phyloP scores from a whole-genome alignment of 1,140 invertebrate species.

The Drosophila bifasciata region DNA sequence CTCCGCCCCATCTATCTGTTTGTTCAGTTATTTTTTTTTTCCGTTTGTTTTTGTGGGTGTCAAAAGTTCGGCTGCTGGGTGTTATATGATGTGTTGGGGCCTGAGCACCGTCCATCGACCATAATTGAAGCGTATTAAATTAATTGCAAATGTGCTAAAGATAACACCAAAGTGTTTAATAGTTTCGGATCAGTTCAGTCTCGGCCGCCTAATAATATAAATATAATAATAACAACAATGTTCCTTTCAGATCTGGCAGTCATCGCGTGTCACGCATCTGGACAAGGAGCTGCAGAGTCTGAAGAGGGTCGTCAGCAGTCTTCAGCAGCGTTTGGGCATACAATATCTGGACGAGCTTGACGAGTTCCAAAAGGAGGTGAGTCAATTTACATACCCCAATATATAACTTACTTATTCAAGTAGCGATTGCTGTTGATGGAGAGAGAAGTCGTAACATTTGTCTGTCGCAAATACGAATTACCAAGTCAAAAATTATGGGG shows the following conservation, averaged over 20 bases:
- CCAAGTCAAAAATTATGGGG: constrained; percentile 20
- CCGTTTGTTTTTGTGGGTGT: constrained; percentile 22
- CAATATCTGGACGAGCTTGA: constrained; percentile 73
- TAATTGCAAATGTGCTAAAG: constrained; percentile 40
- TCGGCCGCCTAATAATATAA: too few relatives aligned
- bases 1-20: constrained; percentile 28
- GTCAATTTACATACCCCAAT: constrained; percentile 3
- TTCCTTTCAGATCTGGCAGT: constrained; percentile 72
- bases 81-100: constrained; percentile 44
- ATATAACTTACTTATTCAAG: constrained; percentile 5
- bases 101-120: constrained; percentile 42
- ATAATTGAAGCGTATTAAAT: constrained; percentile 66
- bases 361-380: constrained; percentile 79
- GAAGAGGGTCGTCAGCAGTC: constrained; percentile 55
- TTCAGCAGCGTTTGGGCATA: constrained; percentile 74
- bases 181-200: neutral
- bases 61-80: constrained; percentile 20
- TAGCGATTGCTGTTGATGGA: constrained; percentile 1
- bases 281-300: constrained; percentile 63
- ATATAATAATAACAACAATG: neutral
- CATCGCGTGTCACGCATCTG: constrained; percentile 58
- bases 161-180: constrained; percentile 5
- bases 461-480: constrained; percentile 18
- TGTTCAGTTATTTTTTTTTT: constrained; percentile 15
- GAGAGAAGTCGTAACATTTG: constrained; percentile 18